Percentiles rank a stretch among this genome's conserved stretches.
Conservation (phyloP, 1,140 invertebrate genomes). For the Drosophila funebris region DNA sequence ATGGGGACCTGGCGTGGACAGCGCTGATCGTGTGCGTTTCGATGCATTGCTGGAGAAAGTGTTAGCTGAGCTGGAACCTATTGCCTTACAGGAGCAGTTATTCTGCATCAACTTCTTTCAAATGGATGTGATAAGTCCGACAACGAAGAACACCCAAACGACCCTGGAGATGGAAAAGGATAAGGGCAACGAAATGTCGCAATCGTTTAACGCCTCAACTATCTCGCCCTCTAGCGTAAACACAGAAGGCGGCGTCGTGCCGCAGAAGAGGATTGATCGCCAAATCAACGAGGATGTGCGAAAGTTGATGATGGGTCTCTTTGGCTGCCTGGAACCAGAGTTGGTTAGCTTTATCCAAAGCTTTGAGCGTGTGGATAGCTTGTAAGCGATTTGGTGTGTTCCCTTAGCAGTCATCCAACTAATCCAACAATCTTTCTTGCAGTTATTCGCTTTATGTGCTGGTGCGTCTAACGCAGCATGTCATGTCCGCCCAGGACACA, state of each 20-base stretch:
- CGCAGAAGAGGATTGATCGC: slow-evolving; percentile 87
- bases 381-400: slow-evolving; percentile 86
- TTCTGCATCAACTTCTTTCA: slow-evolving; percentile 98
- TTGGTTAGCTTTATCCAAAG: slow-evolving; percentile 92
- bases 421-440: slow-evolving; percentile 73
- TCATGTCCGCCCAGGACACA: slow-evolving; percentile 94
- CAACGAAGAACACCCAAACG: slow-evolving; percentile 85
- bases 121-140: slow-evolving; percentile 87
- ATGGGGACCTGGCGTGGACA: slow-evolving; percentile 77
- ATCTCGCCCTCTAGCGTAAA: slow-evolving; percentile 47
- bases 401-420: background rate
- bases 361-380: slow-evolving; percentile 94
- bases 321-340: slow-evolving; percentile 93
- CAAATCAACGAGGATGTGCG: slow-evolving; percentile 91
- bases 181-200: slow-evolving; percentile 57
- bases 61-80: slow-evolving; percentile 94
- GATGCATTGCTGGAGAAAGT: slow-evolving; percentile 85
- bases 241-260: slow-evolving; percentile 53
- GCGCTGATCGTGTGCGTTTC: slow-evolving; percentile 79
- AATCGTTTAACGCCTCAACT: slow-evolving; percentile 46
- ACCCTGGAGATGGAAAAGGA: slow-evolving; percentile 84
- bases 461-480: slow-evolving; percentile 94
- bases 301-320: slow-evolving; percentile 94
- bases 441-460: slow-evolving; percentile 97
- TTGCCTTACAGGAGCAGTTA: slow-evolving; percentile 97